Percentiles rank a stretch among this genome's conserved stretches.
Conservation (phyloP, 2,113 vertebrate species). For the Diphyllodes magnificus region DNA sequence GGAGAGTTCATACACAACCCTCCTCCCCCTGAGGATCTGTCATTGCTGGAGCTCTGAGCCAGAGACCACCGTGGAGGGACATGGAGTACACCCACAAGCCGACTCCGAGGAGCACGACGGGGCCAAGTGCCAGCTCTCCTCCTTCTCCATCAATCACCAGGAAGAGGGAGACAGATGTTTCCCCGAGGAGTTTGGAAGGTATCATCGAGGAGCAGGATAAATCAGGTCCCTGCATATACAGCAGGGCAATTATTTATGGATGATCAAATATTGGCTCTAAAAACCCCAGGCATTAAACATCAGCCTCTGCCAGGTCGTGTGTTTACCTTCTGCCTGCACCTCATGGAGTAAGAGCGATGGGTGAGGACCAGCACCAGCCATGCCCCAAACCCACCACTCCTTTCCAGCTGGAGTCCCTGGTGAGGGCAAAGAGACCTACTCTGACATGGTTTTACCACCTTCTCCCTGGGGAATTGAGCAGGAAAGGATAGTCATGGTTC, state of each 20-base stretch:
- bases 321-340: background rate
- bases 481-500: background rate
- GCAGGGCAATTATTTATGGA: background rate
- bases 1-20: background rate
- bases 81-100: background rate
- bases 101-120: background rate
- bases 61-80: slow-evolving; percentile 7
- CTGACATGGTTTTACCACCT: background rate
- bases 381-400: background rate
- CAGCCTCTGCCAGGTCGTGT: background rate
- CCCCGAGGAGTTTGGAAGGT: slow-evolving; percentile 13
- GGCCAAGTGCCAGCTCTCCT: slow-evolving; percentile 7
- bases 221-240: slow-evolving; percentile 4
- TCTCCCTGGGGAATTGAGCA: background rate
- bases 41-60: background rate
- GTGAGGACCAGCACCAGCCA: background rate
- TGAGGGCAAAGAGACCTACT: background rate
- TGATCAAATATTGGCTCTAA: slow-evolving; percentile 8
- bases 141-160: background rate
- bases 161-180: background rate
- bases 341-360: rapidly evolving
- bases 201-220: background rate
- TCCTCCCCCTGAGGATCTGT: background rate
- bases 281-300: background rate
- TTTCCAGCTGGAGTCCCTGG: background rate